Evolutionary conservation across 1,140 invertebrate genomes (phyloP).

Genomic region (Bombus affinis): DNA sequence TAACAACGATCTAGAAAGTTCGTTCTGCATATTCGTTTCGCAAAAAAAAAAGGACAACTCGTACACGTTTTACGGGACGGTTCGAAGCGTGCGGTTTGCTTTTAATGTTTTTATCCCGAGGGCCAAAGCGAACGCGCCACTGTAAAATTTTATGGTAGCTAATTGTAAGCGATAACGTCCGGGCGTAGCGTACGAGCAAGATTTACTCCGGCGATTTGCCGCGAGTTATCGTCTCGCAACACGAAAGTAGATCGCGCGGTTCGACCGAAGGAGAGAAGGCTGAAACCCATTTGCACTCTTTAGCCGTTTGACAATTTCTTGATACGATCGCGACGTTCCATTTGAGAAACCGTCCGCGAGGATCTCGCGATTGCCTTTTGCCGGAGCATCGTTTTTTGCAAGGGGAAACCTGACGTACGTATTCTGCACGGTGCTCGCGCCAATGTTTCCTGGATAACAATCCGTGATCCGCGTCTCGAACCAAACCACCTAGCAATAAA

Average conservation of each 20-base stretch:
- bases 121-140: slow-evolving; percentile 13
- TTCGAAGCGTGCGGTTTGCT: slow-evolving; percentile 9
- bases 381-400: not conserved
- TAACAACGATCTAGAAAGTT: not conserved
- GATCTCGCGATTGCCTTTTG: slow-evolving; percentile 40
- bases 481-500: not conserved
- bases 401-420: not conserved
- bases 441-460: not conserved
- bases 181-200: slow-evolving; percentile 48
- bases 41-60: not conserved
- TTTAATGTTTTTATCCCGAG: slow-evolving; percentile 59
- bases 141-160: slow-evolving; percentile 58
- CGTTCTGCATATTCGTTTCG: not conserved
- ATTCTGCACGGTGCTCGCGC: not conserved
- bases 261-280: slow-evolving; percentile 10
- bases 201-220: slow-evolving; percentile 59
- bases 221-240: slow-evolving; percentile 61
- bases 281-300: slow-evolving; percentile 54
- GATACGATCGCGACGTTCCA: slow-evolving; percentile 47
- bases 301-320: slow-evolving; percentile 54
- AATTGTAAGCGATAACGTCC: slow-evolving; percentile 65
- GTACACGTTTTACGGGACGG: not conserved
- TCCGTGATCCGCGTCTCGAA: slow-evolving; percentile 1
- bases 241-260: slow-evolving; percentile 60
- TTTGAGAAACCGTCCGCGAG: not conserved